These are phyloP conservation scores for Thymelicus acteon DNA, from an alignment of 2,888 invertebrate species.

Conservation along the genomic window DNA sequence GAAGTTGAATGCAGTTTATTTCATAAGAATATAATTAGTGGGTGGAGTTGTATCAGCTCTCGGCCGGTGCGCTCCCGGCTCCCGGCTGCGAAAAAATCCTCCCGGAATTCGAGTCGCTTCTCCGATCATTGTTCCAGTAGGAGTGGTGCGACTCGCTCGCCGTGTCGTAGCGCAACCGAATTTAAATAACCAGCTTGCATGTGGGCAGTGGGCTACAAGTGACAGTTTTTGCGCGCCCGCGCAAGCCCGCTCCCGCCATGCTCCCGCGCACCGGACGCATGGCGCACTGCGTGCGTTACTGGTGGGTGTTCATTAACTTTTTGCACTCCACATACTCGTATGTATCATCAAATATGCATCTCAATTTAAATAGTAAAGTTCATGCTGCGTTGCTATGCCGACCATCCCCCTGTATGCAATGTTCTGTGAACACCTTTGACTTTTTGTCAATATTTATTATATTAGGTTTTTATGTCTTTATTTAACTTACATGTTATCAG, in stretches of 20 bases:
- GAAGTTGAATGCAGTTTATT: constrained; percentile 79
- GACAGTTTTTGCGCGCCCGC: constrained; percentile 17
- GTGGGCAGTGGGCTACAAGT: constrained; percentile 9
- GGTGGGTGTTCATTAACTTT: constrained; percentile 23
- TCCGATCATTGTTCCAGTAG: constrained; percentile 6
- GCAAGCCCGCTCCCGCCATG: neutral
- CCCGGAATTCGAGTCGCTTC: constrained; percentile 42
- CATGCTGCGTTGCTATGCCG: constrained; percentile 3
- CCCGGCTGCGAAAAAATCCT: constrained; percentile 57
- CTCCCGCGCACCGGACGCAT: neutral
- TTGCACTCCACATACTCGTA: neutral
- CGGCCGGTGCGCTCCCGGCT: constrained; percentile 55
- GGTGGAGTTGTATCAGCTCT: constrained; percentile 81
- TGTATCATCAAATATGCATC: constrained; percentile 20
- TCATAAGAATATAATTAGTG: constrained; percentile 84
- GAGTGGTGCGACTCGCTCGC: neutral
- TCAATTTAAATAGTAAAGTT: constrained; percentile 16
- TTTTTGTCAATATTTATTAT: neutral
- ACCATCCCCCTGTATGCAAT: constrained; percentile 3
- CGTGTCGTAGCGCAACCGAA: constrained; percentile 11
- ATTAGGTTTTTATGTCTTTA: neutral
- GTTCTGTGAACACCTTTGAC: neutral
- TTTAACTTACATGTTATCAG: neutral
- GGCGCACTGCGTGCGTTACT: constrained; percentile 19
- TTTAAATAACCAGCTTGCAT: constrained; percentile 23